phyloP scores from a whole-genome alignment of 2,888 invertebrate species.

The Sepioteuthis lessoniana region DNA sequence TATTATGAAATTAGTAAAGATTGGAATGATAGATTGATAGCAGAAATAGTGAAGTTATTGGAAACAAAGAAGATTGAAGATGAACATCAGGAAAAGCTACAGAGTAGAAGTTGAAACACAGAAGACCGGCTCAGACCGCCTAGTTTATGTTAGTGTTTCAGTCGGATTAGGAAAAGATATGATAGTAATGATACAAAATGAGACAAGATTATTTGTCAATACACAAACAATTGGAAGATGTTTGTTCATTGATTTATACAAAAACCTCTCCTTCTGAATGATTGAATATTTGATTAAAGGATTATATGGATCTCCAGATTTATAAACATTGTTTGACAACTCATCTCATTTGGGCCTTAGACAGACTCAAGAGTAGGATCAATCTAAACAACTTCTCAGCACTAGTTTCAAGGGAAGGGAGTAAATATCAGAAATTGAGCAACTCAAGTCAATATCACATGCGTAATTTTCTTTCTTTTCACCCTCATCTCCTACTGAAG shows the following conservation, averaged over 20 bases:
- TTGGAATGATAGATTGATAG: neutral
- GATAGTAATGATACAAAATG: neutral
- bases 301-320: neutral
- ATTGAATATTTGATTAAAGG: neutral
- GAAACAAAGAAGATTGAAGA: neutral
- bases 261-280: slow-evolving; percentile 6
- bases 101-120: neutral
- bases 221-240: neutral
- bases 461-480: neutral
- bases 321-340: neutral
- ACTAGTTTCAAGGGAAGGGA: neutral
- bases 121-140: neutral
- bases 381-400: neutral
- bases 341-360: slow-evolving; percentile 14
- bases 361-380: neutral
- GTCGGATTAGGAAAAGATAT: neutral
- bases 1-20: neutral
- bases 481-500: neutral
- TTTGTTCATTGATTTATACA: neutral
- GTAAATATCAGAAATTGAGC: neutral
- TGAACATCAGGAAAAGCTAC: neutral
- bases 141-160: neutral
- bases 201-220: neutral
- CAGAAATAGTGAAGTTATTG: neutral
- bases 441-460: neutral